phyloP scores from a whole-genome alignment of 2,113 vertebrate genomes.

The Erinaceus europaeus region DNA sequence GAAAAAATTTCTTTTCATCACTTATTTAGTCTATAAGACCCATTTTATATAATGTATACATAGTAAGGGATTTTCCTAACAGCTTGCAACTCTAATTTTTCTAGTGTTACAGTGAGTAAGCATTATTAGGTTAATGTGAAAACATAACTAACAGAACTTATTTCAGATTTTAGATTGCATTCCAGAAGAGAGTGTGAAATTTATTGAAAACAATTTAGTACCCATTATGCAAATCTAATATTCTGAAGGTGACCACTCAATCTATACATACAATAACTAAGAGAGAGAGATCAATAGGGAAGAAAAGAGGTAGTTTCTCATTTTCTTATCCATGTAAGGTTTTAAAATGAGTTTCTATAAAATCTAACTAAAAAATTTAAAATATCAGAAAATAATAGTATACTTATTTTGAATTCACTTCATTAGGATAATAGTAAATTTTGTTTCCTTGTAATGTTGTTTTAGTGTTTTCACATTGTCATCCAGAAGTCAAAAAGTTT shows the following conservation, averaged over 20 bases:
- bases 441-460: too few species aligned
- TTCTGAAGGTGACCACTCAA: not conserved
- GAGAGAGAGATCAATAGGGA: not conserved
- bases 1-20: conserved; percentile 14
- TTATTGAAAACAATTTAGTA: conserved; percentile 18
- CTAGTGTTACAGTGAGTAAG: not conserved
- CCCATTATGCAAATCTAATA: not conserved
- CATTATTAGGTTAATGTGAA: not conserved
- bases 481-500: too few species aligned
- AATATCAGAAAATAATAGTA: not conserved
- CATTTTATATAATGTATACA: conserved; percentile 36
- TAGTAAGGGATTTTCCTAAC: conserved; percentile 7
- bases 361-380: not conserved
- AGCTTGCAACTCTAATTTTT: not conserved
- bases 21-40: not conserved
- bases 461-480: too few species aligned
- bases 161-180: not conserved
- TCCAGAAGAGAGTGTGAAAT: not conserved
- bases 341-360: not conserved
- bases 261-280: not conserved
- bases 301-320: not conserved
- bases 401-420: not conserved
- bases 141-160: not conserved
- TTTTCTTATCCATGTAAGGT: not conserved
- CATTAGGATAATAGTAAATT: too few species aligned